phyloP scores from a whole-genome alignment of 1,140 invertebrate genomes.

The Battus philenor region DNA sequence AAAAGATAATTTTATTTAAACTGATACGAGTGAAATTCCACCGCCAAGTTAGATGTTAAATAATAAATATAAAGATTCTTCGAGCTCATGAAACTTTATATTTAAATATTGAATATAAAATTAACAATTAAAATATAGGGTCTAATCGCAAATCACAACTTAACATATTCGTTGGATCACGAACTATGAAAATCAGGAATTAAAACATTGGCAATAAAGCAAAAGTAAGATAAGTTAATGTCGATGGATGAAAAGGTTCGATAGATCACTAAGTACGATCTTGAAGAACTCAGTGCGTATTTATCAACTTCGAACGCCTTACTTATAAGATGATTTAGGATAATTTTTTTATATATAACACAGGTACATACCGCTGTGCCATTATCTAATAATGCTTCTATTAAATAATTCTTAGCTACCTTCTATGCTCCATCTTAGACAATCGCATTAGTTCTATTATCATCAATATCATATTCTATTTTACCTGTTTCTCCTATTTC shows the following conservation, averaged over 20 bases:
- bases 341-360: slow-evolving; percentile 64
- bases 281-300: neutral
- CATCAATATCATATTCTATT: too few relatives aligned
- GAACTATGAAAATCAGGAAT: slow-evolving; percentile 39
- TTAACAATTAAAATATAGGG: slow-evolving; percentile 60
- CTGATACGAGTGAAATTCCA: slow-evolving; percentile 38
- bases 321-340: slow-evolving; percentile 63
- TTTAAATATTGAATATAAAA: slow-evolving; percentile 53
- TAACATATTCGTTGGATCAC: slow-evolving; percentile 68
- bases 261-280: slow-evolving; percentile 35
- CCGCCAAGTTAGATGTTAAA: slow-evolving; percentile 41
- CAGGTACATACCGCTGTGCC: slow-evolving; percentile 70
- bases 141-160: slow-evolving; percentile 71
- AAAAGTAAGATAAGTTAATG: slow-evolving; percentile 36
- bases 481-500: too few relatives aligned
- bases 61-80: slow-evolving; percentile 56
- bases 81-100: slow-evolving; percentile 66
- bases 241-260: too few relatives aligned
- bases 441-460: slow-evolving; percentile 15
- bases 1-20: slow-evolving; percentile 16
- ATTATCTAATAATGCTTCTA: slow-evolving; percentile 66
- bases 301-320: slow-evolving; percentile 55
- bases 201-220: slow-evolving; percentile 62
- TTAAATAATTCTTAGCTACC: slow-evolving; percentile 52
- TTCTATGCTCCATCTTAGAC: slow-evolving; percentile 41